Conservation (phyloP, 2,888 invertebrate genomes). For the Amblyteles armatorius region DNA sequence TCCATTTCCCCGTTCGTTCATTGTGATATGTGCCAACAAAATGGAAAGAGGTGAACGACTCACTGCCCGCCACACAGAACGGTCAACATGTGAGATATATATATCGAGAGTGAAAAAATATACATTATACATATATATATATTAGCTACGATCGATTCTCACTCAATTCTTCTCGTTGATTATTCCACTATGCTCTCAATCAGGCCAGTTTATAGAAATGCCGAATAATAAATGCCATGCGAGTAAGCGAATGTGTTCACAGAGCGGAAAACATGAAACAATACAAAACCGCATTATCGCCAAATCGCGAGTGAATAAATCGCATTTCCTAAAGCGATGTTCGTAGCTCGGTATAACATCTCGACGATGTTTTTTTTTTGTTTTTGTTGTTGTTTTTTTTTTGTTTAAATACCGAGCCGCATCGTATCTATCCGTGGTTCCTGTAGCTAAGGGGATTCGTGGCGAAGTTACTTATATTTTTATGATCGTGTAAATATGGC, state of each 20-base stretch:
- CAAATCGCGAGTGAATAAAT: conserved; percentile 52
- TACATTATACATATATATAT: conserved; percentile 4
- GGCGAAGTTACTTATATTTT: conserved; percentile 75
- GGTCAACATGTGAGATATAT: conserved; percentile 19
- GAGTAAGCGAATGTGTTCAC: conserved; percentile 37
- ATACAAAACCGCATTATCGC: conserved; percentile 12
- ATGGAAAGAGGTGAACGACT: conserved; percentile 32
- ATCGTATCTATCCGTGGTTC: conserved; percentile 64
- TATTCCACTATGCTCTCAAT: conserved; percentile 54
- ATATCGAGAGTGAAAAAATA: conserved; percentile 28
- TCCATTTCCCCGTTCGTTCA: conserved; percentile 68
- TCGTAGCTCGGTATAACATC: conserved; percentile 26
- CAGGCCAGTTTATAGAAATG: conserved; percentile 56
- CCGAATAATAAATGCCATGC: conserved; percentile 51
- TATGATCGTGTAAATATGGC: conserved; percentile 77
- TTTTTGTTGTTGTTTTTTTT: not conserved
- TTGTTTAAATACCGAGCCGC: conserved; percentile 39
- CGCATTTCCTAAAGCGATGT: conserved; percentile 62
- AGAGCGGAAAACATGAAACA: conserved; percentile 15
- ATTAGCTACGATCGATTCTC: conserved; percentile 9
- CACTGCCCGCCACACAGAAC: conserved; percentile 56
- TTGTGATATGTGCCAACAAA: conserved; percentile 77
- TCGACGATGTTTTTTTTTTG: not conserved
- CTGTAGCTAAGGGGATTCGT: conserved; percentile 64
- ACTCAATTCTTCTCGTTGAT: conserved; percentile 37